Conservation (phyloP, 2,888 invertebrate species). For the Craniophora ligustri region DNA sequence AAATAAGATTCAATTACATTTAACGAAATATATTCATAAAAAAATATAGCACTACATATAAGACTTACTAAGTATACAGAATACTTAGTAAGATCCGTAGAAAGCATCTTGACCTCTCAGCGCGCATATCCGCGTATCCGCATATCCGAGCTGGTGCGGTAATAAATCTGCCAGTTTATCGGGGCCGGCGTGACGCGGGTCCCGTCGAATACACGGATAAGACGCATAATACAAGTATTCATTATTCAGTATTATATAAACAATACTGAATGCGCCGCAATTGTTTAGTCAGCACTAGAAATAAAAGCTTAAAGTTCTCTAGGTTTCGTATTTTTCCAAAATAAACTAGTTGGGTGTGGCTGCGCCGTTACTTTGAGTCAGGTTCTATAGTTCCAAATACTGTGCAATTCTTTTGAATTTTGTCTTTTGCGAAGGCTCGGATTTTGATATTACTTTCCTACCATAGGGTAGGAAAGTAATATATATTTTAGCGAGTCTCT, state of each 20-base stretch:
- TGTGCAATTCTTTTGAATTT: conserved; percentile 1
- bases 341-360: conserved; percentile 4
- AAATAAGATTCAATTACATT: too few relatives aligned
- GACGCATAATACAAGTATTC: conserved; percentile 47
- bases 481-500: too few relatives aligned
- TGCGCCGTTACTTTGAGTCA: conserved; percentile 7
- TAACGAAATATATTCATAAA: too few relatives aligned
- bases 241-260: conserved; percentile 50
- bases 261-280: conserved; percentile 25
- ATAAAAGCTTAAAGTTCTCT: neutral
- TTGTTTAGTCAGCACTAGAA: conserved; percentile 19
- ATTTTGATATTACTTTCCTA: too few relatives aligned
- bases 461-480: too few relatives aligned
- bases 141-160: conserved; percentile 20
- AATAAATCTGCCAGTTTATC: conserved; percentile 60
- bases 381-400: neutral
- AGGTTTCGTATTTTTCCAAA: neutral
- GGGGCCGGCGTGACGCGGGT: conserved; percentile 44
- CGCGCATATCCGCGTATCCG: conserved; percentile 32
- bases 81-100: conserved; percentile 10
- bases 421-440: neutral
- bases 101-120: conserved; percentile 24
- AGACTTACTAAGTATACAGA: too few relatives aligned
- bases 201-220: conserved; percentile 40
- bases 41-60: too few relatives aligned